Percentiles rank a stretch among this genome's conserved stretches.
Evolutionary conservation across 2,888 invertebrate genomes (phyloP).

Genomic region (Esperia sulphurella): DNA sequence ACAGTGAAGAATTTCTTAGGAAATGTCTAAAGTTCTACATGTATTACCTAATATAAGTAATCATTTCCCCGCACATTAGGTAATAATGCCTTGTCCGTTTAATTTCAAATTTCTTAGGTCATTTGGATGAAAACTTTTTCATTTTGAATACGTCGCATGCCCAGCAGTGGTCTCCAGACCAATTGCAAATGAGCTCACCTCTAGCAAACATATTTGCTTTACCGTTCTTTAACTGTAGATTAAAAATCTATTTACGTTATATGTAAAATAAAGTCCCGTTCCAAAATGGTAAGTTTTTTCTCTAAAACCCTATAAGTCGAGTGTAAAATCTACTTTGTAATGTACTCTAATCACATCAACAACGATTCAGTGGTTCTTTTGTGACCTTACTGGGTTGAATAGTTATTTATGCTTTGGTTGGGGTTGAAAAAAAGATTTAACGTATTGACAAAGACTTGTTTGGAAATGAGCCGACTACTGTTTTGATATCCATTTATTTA

Average conservation of each 20-base stretch:
- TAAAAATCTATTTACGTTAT: too few relatives aligned
- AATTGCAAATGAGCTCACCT: too few relatives aligned
- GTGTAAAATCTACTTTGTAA: constrained; percentile 34
- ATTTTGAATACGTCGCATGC: too few relatives aligned
- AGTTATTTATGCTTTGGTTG: not conserved
- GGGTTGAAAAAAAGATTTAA: constrained; percentile 6
- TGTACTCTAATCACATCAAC: constrained; percentile 23
- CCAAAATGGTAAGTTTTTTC: constrained; percentile 14
- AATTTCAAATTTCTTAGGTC: too few relatives aligned
- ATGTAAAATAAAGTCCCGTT: constrained; percentile 16
- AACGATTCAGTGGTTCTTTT: constrained; percentile 13
- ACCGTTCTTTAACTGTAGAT: too few relatives aligned
- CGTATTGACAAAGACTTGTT: constrained; percentile 4
- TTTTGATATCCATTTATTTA: constrained; percentile 11
- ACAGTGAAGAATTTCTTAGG: too few relatives aligned
- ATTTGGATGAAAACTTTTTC: too few relatives aligned
- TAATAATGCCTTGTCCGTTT: too few relatives aligned
- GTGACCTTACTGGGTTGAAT: constrained; percentile 16
- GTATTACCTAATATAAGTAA: too few relatives aligned
- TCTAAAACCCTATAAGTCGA: constrained; percentile 20
- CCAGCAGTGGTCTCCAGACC: too few relatives aligned
- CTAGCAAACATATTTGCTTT: not conserved
- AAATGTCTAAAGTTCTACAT: too few relatives aligned
- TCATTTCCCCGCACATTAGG: too few relatives aligned
- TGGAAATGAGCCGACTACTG: constrained; percentile 8